Percentiles rank a stretch among this genome's conserved stretches.
Evolutionary conservation across 2,797 vertebrate species (phyloP).

Genomic region (Podarcis lilfordi): DNA sequence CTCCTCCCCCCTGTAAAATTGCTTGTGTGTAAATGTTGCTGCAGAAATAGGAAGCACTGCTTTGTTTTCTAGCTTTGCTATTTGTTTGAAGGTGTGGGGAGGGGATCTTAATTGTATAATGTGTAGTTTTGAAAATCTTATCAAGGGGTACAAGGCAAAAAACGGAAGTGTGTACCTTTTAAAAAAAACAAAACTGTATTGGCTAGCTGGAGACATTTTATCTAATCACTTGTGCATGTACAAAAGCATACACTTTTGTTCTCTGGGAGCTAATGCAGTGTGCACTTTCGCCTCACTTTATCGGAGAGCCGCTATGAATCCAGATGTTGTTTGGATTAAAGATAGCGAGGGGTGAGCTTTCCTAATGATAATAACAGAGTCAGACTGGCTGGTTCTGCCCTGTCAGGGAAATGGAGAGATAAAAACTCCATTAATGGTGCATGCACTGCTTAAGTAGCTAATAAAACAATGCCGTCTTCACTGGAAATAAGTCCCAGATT

Average conservation of each 20-base stretch:
- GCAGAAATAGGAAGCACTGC: constrained; percentile 25
- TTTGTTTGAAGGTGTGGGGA: constrained; percentile 28
- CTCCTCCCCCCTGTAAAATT: constrained; percentile 37
- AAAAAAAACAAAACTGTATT: neutral
- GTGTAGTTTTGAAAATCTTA: neutral
- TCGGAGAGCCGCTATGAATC: constrained; percentile 67
- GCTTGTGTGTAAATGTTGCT: neutral
- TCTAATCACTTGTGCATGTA: constrained; percentile 39
- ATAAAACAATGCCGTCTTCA: constrained; percentile 64
- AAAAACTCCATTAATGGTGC: constrained; percentile 72
- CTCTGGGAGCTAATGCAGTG: constrained; percentile 47
- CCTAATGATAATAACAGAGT: constrained; percentile 76
- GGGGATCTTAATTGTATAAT: neutral
- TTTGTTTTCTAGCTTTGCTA: constrained; percentile 34
- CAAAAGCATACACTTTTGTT: neutral
- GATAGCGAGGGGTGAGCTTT: constrained; percentile 73
- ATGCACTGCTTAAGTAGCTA: constrained; percentile 60
- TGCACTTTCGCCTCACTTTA: constrained; percentile 45
- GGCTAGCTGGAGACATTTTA: constrained; percentile 7
- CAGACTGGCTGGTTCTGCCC: constrained; percentile 75
- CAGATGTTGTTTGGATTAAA: constrained; percentile 81
- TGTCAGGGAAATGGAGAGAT: constrained; percentile 77
- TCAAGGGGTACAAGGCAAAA: neutral
- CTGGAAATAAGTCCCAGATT: constrained; percentile 59
- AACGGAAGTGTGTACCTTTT: neutral